These are phyloP conservation scores for Anastrepha obliqua DNA, from an alignment of 1,140 invertebrate species.

Conservation along the genomic window DNA sequence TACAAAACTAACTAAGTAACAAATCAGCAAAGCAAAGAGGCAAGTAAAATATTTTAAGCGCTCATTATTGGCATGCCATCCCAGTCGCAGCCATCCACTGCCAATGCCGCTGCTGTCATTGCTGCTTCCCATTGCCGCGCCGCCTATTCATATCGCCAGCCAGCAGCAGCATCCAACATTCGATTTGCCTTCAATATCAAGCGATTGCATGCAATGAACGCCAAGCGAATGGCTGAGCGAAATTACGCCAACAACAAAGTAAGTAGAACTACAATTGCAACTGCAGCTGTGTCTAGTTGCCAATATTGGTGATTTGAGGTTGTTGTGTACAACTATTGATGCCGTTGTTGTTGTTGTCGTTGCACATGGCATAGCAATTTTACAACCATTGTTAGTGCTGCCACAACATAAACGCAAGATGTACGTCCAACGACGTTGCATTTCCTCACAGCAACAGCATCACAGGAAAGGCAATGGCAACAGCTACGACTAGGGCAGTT, in stretches of 20 bases:
- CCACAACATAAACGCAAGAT: constrained; percentile 35
- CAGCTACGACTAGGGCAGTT: background rate
- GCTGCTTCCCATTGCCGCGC: background rate
- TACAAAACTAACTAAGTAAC: background rate
- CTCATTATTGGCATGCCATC: constrained; percentile 10
- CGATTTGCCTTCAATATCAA: constrained; percentile 20
- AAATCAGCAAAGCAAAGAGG: background rate
- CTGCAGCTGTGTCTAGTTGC: background rate
- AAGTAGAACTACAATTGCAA: background rate
- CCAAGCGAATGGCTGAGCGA: background rate
- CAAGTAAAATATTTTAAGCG: background rate
- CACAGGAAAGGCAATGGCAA: background rate
- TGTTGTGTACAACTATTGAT: background rate
- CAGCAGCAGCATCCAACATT: background rate
- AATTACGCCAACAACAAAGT: background rate
- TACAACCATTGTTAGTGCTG: constrained; percentile 34
- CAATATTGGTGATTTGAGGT: no score
- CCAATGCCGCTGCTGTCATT: background rate
- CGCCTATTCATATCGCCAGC: background rate
- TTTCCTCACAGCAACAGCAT: constrained; percentile 20
- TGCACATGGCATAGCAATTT: constrained; percentile 17
- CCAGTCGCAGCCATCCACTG: background rate
- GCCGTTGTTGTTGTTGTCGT: constrained; percentile 16
- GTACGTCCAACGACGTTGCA: background rate
- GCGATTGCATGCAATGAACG: constrained; percentile 16